phyloP scores from a whole-genome alignment of 2,888 invertebrate species.

The Pollenia amentaria region DNA sequence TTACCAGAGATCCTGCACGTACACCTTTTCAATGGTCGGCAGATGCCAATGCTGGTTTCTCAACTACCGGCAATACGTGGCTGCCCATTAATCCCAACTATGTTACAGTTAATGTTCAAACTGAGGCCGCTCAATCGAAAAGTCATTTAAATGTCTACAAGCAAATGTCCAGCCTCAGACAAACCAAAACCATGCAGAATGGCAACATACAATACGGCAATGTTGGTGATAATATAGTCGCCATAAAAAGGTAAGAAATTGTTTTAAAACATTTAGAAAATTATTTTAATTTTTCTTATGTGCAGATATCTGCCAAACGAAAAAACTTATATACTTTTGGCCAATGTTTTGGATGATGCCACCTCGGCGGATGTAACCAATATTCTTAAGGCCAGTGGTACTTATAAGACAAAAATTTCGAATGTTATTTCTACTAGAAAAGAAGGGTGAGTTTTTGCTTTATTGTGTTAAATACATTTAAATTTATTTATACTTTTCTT shows the following conservation, averaged over 20 bases:
- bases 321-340: constrained; percentile 84
- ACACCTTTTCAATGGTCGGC: constrained; percentile 88
- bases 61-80: constrained; percentile 81
- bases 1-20: constrained; percentile 87
- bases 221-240: constrained; percentile 80
- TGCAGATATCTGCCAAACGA: constrained; percentile 77
- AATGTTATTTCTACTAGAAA: constrained; percentile 78
- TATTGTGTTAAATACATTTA: not conserved
- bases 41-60: constrained; percentile 83
- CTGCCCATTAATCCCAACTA: constrained; percentile 87
- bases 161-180: constrained; percentile 85
- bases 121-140: constrained; percentile 82
- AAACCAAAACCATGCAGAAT: constrained; percentile 78
- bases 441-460: constrained; percentile 78
- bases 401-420: constrained; percentile 77
- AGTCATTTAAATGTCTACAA: constrained; percentile 88
- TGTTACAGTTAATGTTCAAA: constrained; percentile 86
- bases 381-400: constrained; percentile 75
- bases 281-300: not conserved
- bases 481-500: constrained; percentile 1
- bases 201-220: constrained; percentile 78
- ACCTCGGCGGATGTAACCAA: constrained; percentile 82
- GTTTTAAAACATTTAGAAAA: not conserved
- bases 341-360: constrained; percentile 84
- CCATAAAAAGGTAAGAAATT: constrained; percentile 78